These are phyloP conservation scores for Merluccius polli DNA, from an alignment of 2,797 vertebrate species.

Conservation along the genomic window DNA sequence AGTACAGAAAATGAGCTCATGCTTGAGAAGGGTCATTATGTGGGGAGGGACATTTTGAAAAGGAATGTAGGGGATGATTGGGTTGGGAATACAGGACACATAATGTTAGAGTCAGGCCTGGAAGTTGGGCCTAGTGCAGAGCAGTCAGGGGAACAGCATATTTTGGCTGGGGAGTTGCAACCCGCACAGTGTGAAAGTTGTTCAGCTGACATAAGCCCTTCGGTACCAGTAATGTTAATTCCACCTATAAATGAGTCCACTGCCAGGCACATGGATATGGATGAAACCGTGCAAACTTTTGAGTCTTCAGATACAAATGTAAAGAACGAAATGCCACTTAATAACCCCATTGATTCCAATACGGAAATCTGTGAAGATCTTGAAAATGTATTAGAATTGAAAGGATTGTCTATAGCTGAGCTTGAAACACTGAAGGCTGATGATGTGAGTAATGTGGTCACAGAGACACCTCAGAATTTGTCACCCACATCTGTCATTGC, in stretches of 20 bases:
- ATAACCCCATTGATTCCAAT: neutral
- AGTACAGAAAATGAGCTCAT: neutral
- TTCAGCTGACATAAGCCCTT: neutral
- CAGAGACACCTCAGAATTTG: constrained; percentile 7
- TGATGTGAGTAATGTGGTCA: neutral
- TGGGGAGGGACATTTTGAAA: constrained; percentile 13
- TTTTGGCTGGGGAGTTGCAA: neutral
- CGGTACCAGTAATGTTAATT: neutral
- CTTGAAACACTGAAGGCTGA: neutral
- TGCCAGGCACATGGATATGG: neutral
- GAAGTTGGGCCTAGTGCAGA: constrained; percentile 25
- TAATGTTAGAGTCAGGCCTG: constrained; percentile 14
- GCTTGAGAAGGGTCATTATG: too few relatives aligned
- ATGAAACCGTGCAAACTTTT: constrained; percentile 14
- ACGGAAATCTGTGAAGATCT: constrained; percentile 5
- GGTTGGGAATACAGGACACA: constrained; percentile 20
- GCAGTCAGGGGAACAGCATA: constrained; percentile 19
- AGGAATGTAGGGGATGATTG: constrained; percentile 28
- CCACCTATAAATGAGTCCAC: neutral
- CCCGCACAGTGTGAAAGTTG: constrained; percentile 18
- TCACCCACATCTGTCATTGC: constrained; percentile 12
- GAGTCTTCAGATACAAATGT: neutral
- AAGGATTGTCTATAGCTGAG: neutral
- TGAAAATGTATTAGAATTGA: constrained; percentile 8
- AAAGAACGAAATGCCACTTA: neutral